Base-by-base conservation (phyloP, 2,113 vertebrate species). In the Oreochromis spilurus region DNA sequence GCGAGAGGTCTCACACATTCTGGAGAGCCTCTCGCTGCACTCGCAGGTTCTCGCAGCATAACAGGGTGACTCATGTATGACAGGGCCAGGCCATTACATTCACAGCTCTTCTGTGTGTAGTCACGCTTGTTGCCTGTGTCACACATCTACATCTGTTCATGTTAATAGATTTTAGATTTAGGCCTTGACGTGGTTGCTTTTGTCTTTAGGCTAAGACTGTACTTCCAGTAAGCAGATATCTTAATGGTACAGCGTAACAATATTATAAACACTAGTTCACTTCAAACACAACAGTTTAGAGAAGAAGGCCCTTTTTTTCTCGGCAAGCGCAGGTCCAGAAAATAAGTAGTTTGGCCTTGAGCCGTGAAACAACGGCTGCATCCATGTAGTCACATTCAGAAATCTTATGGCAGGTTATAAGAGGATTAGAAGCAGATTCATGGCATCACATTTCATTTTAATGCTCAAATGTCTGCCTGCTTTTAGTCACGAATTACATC, bases 1-100 rank as follows among this genome's bases (percentile, higher is more conserved):
- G 67, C 43, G 79, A 9, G 79, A 84, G 84, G 58, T 89, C 78
- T 89, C 29, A 10, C 89, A 79, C 88, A n/a, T 85, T 82, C 82
- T 16, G 87, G 36, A 58, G 80, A 85, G 82, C 54, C 24, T 79
- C 77, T 72, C 43, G 16, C 45, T 77, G 72, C 45, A 77, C 72
- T 67, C 9, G 2, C 72, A 79, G 87, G 31, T 67, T 84, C 81
- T 88, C n/a, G 2, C 81, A 31, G 82, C 0, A 9, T 62, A 54
- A 58, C 84, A 24, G 79, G 90, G 55, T 91, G 88, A 93, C 84
- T 92, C 91, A 85, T 84, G 40, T 55, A 5, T 62, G 58, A 91
- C 67, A 4, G 13, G 86, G 67, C 55, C 57, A 36, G 34, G 48
- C 34, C 65, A 79, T 89, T 77, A 88, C 55, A 55, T 38, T 86